phyloP scores from a whole-genome alignment of 1,140 invertebrate genomes.

The Drosophila watanabei region DNA sequence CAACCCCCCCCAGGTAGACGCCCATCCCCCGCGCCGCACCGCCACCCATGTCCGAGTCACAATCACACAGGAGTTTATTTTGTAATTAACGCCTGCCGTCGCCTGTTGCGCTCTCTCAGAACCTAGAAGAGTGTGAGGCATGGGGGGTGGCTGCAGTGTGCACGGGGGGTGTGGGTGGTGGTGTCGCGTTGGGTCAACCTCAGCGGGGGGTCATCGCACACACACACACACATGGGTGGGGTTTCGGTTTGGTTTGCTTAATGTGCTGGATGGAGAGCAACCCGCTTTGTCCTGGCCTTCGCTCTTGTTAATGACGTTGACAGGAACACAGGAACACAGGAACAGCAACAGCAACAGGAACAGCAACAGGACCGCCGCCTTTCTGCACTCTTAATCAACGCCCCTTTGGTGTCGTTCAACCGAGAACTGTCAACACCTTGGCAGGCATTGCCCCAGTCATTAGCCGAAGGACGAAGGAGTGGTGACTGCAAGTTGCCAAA shows the following conservation, averaged over 20 bases:
- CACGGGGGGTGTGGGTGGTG: neutral
- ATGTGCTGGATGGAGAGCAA: slow-evolving; percentile 18
- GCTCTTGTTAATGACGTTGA: slow-evolving; percentile 80
- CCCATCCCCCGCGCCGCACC: neutral
- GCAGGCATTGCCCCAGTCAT: slow-evolving; percentile 15
- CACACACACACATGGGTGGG: slow-evolving; percentile 33
- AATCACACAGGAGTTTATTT: slow-evolving; percentile 81
- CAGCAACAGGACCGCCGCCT: slow-evolving; percentile 6
- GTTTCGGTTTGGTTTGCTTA: slow-evolving; percentile 11
- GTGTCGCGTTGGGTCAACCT: slow-evolving; percentile 36
- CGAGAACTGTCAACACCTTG: slow-evolving; percentile 49
- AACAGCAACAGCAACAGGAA: neutral
- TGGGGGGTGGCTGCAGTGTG: neutral
- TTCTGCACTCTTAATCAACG: slow-evolving; percentile 55
- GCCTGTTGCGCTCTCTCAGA: slow-evolving; percentile 71
- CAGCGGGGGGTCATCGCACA: slow-evolving; percentile 20
- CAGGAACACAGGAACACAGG: slow-evolving; percentile 61
- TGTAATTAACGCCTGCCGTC: slow-evolving; percentile 84
- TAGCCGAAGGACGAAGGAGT: slow-evolving; percentile 8
- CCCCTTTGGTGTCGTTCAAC: slow-evolving; percentile 33
- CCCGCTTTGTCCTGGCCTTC: slow-evolving; percentile 53
- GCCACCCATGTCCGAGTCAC: slow-evolving; percentile 24
- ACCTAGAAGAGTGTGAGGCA: slow-evolving; percentile 46
- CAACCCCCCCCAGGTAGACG: slow-evolving; percentile 6
- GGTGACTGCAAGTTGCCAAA: neutral